phyloP scores from a whole-genome alignment of 2,888 invertebrate genomes.

The Scelioninae gen. 2 region DNA sequence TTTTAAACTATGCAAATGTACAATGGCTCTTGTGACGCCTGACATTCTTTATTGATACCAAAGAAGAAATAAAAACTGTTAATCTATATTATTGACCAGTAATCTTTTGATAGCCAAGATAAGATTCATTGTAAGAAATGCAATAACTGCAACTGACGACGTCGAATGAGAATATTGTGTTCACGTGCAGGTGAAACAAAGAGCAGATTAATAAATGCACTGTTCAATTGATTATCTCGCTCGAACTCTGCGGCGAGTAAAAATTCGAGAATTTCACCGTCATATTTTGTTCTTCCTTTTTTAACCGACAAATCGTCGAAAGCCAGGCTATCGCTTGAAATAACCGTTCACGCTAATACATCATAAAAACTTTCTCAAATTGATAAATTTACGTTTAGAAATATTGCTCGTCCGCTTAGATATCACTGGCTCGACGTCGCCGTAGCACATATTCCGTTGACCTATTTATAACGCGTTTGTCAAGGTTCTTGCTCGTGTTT shows the following conservation, averaged over 20 bases:
- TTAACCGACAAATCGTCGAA: slow-evolving; percentile 25
- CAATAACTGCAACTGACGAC: too few species aligned
- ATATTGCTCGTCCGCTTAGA: slow-evolving; percentile 31
- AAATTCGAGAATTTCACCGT: slow-evolving; percentile 33
- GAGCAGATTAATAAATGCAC: too few species aligned
- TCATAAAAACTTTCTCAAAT: slow-evolving; percentile 59
- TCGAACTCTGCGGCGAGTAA: too few species aligned
- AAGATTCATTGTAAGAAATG: too few species aligned
- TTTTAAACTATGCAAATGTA: not conserved
- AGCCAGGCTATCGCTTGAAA: slow-evolving; percentile 22
- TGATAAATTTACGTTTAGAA: slow-evolving; percentile 60
- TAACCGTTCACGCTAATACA: slow-evolving; percentile 38
- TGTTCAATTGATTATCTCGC: too few species aligned
- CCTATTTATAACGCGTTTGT: slow-evolving; percentile 61
- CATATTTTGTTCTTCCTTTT: not conserved
- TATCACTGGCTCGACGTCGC: slow-evolving; percentile 17
- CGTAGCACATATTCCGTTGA: slow-evolving; percentile 69
- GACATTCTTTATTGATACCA: not conserved
- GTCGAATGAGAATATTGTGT: too few species aligned
- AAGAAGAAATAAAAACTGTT: not conserved
- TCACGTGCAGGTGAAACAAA: too few species aligned
- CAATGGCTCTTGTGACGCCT: not conserved
- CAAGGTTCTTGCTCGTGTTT: slow-evolving; percentile 16
- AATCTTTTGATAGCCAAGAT: slow-evolving; percentile 28
- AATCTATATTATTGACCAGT: slow-evolving; percentile 26